phyloP scores from a whole-genome alignment of 2,113 vertebrate genomes.

The Myanophis thanlyinensis region DNA sequence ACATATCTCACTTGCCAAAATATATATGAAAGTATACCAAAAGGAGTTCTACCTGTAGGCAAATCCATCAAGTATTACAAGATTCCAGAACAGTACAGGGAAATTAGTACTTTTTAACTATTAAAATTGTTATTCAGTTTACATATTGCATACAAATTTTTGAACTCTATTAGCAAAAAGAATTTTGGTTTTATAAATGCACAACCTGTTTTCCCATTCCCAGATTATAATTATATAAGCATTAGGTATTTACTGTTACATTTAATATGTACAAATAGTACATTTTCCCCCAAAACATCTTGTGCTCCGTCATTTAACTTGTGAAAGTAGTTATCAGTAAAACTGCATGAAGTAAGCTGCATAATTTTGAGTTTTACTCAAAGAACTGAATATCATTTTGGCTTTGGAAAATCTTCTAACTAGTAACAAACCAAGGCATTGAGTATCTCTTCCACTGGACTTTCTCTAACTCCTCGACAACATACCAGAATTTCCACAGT shows the following conservation, averaged over 20 bases:
- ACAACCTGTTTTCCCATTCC: background rate
- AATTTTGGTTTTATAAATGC: background rate
- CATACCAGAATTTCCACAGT: constrained; percentile 69
- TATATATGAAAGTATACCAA: background rate
- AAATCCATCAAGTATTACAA: background rate
- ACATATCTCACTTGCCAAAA: background rate
- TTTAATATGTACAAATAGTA: background rate
- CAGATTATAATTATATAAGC: background rate
- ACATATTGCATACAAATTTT: background rate
- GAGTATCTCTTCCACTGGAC: background rate
- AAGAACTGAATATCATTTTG: background rate
- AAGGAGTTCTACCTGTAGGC: background rate
- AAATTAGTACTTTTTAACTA: background rate
- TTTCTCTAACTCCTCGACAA: constrained; percentile 42
- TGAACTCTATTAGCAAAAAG: background rate
- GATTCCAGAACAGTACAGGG: background rate
- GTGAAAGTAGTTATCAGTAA: background rate
- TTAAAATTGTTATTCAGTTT: background rate
- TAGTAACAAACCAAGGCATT: background rate
- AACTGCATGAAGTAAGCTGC: background rate
- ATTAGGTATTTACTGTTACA: background rate
- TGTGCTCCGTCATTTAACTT: background rate
- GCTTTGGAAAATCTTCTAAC: background rate
- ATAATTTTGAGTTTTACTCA: background rate
- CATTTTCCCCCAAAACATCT: background rate